A percentile compares a stretch with the other conserved stretches of the same genome.
phyloP scores from a whole-genome alignment of 2,888 invertebrate species.

The Thereva unica region DNA sequence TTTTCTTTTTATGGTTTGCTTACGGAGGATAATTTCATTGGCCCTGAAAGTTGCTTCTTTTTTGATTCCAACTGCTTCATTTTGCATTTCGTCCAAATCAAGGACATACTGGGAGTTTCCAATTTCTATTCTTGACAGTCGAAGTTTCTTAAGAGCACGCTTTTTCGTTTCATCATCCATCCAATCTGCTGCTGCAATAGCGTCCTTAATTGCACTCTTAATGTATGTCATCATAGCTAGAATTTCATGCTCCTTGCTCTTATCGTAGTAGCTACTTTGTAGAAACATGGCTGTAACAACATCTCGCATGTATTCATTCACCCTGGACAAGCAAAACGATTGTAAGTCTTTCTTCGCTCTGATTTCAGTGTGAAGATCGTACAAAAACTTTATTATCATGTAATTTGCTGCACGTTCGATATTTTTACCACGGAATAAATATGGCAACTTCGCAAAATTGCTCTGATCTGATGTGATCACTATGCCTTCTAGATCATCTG shows the following conservation, averaged over 20 bases:
- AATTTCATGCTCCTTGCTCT: neutral
- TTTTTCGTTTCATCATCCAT: conserved; percentile 26
- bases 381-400: neutral
- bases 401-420: neutral
- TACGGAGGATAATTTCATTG: too few relatives aligned
- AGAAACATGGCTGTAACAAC: neutral
- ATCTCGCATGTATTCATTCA: neutral
- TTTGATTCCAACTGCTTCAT: too few relatives aligned
- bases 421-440: neutral
- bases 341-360: neutral
- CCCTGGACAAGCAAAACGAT: neutral
- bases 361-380: neutral
- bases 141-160: conserved; percentile 28
- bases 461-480: too few relatives aligned
- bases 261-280: neutral
- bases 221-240: conserved; percentile 17
- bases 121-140: conserved; percentile 5
- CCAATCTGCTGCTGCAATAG: conserved; percentile 21
- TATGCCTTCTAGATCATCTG: too few relatives aligned
- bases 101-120: neutral
- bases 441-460: neutral
- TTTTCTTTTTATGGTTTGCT: too few relatives aligned
- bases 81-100: too few relatives aligned
- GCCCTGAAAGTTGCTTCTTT: too few relatives aligned
- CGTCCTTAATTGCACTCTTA: conserved; percentile 6